These are phyloP conservation scores for Danionella cerebrum DNA, from an alignment of 2,113 vertebrate genomes.

Conservation along the genomic window DNA sequence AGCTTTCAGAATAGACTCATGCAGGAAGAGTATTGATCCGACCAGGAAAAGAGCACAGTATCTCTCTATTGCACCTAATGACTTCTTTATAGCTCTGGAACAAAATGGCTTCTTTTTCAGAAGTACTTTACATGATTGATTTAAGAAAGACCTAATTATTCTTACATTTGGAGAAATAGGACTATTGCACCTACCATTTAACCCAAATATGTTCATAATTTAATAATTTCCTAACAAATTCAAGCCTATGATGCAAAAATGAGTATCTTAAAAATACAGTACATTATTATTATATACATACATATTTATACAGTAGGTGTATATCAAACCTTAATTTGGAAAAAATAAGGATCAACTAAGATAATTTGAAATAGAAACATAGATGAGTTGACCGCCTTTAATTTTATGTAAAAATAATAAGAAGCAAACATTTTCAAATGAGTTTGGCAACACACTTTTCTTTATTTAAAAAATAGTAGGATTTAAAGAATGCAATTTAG, in stretches of 20 bases:
- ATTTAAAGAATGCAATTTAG: slow-evolving; percentile 60
- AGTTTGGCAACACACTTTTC: slow-evolving; percentile 58
- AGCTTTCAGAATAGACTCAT: neutral
- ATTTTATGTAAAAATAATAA: slow-evolving; percentile 35
- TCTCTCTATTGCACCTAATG: slow-evolving; percentile 43
- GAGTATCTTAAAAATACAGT: too few species aligned
- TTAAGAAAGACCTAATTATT: neutral
- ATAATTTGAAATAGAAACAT: too few species aligned
- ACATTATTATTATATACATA: too few species aligned
- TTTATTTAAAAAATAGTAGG: slow-evolving; percentile 69
- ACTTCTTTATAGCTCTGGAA: slow-evolving; percentile 70
- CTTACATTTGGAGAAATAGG: neutral
- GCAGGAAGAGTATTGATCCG: neutral
- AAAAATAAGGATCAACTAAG: too few species aligned
- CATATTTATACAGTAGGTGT: too few species aligned
- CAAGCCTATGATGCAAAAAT: too few species aligned
- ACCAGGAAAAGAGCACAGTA: neutral
- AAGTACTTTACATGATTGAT: slow-evolving; percentile 72
- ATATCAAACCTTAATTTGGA: too few species aligned
- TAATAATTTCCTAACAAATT: too few species aligned
- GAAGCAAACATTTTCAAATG: slow-evolving; percentile 23
- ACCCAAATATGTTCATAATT: too few species aligned
- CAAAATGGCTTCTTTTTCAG: slow-evolving; percentile 71
- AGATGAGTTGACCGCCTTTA: too few species aligned
- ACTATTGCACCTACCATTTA: too few species aligned